Evolutionary conservation across 2,888 invertebrate genomes (phyloP).

Genomic region (Parnassius apollo): DNA sequence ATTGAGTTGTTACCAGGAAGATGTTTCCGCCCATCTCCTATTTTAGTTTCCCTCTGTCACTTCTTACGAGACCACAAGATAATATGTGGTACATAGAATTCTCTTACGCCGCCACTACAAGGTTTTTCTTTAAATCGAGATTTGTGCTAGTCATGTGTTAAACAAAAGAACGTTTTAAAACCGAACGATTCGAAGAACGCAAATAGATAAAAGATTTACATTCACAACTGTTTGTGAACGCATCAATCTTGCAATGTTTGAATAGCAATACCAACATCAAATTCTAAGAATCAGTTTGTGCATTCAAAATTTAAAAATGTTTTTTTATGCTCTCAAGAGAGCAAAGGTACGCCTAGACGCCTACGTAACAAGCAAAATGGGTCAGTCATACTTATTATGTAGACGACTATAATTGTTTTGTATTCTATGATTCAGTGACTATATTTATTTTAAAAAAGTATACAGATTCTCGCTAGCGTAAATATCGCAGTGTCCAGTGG

Average conservation of each 20-base stretch:
- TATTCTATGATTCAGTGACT: conserved; percentile 18
- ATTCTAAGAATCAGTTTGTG: neutral
- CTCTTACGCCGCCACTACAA: too few relatives aligned
- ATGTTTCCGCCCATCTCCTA: too few relatives aligned
- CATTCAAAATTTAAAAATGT: neutral
- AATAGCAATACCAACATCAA: neutral
- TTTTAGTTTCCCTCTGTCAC: too few relatives aligned
- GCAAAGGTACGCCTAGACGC: neutral
- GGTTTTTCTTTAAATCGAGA: too few relatives aligned
- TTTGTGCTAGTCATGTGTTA: too few relatives aligned
- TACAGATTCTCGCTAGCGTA: conserved; percentile 6
- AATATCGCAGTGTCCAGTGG: conserved; percentile 8
- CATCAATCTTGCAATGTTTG: neutral
- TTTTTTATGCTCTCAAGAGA: neutral
- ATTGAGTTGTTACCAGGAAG: too few relatives aligned
- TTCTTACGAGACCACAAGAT: too few relatives aligned
- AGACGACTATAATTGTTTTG: conserved; percentile 9
- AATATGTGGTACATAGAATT: too few relatives aligned
- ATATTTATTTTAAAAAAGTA: conserved; percentile 14
- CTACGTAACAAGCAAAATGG: conserved; percentile 10
- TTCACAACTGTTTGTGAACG: neutral
- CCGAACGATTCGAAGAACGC: neutral
- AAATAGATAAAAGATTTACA: neutral
- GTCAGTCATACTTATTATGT: conserved; percentile 4
- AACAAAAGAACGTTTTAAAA: too few relatives aligned